Evolutionary conservation across 2,797 vertebrate genomes (phyloP).

Genomic region (Picus viridis): DNA sequence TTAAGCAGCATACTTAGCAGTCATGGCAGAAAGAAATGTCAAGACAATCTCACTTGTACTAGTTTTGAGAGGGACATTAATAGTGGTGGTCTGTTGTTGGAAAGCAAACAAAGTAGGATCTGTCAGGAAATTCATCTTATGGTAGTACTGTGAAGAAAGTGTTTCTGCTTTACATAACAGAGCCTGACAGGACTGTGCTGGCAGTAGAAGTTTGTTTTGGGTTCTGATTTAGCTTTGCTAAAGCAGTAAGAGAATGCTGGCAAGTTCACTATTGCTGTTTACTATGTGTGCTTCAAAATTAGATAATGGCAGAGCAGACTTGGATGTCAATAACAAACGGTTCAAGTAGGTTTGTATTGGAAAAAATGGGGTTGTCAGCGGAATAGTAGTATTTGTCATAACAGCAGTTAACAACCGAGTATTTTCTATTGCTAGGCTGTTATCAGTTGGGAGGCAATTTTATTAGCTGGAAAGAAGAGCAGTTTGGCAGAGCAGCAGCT

Average conservation of each 20-base stretch:
- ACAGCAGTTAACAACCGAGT: conserved; percentile 21
- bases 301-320: conserved; percentile 37
- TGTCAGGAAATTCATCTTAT: background rate
- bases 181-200: background rate
- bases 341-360: conserved; percentile 48
- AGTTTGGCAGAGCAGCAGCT: conserved; percentile 22
- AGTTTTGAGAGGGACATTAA: background rate
- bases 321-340: conserved; percentile 49
- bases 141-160: background rate
- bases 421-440: conserved; percentile 25
- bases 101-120: background rate
- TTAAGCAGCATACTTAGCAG: background rate
- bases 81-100: background rate
- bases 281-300: background rate
- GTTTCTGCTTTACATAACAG: background rate
- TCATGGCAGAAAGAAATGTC: background rate
- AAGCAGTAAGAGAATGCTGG: background rate
- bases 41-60: background rate
- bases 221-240: conserved; percentile 40
- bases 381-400: conserved; percentile 61
- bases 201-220: background rate
- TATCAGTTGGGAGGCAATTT: conserved; percentile 40
- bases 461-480: conserved; percentile 30
- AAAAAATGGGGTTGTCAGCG: conserved; percentile 55
- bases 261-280: background rate